Base-by-base conservation (phyloP, 1,140 invertebrate genomes). In the Ceratoteleas bidentatus region DNA sequence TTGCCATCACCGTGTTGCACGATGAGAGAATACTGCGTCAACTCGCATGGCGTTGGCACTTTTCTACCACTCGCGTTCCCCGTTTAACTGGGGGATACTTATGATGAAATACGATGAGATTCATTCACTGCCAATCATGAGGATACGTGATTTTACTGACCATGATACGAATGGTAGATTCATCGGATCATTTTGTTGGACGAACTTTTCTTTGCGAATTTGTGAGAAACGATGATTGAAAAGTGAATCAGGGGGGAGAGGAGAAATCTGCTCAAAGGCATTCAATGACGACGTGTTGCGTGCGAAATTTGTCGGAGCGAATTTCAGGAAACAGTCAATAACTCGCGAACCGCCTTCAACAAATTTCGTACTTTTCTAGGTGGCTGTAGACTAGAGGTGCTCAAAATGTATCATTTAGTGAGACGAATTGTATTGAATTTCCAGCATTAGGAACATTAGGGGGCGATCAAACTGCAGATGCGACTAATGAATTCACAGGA, bases 351-450 rank as follows among this genome's bases (percentile, higher is more conserved):
- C 64, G 64, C 75, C 69, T 83, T 65, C 64, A 54, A 24, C 69
- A 60, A 76, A 83, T 78, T 73, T 83, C 80, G 74, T 78, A 78
- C 69, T 78, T 83, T 77, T 77, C 43, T 73, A 77, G 52, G 47
- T 73, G 62, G 69, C 64, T 82, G 69, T 82, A 82, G 80, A 72
- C 70, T 74, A 74, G 57, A 74, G 74, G 80, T 78, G 80, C 80
- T 78, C 74, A 83, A 77, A 70, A 36, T 79, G 56, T 70, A 65
- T 73, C 34, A 56, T 72, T 72, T 53, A 73, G 53, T 73, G 57
- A 73, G 58, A 74, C 65, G 47, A 74, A 62, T 64, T 69, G 45
- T 72, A 56, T 68, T 65, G 50, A 54, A 69, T 70, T 75, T 15
- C 34, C 38, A 65, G 43, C n/a, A 38, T 38, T 50, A 14, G 16